Evolutionary conservation across 2,797 vertebrate species (phyloP).

Genomic region (Chelidonichthys spinosus): DNA sequence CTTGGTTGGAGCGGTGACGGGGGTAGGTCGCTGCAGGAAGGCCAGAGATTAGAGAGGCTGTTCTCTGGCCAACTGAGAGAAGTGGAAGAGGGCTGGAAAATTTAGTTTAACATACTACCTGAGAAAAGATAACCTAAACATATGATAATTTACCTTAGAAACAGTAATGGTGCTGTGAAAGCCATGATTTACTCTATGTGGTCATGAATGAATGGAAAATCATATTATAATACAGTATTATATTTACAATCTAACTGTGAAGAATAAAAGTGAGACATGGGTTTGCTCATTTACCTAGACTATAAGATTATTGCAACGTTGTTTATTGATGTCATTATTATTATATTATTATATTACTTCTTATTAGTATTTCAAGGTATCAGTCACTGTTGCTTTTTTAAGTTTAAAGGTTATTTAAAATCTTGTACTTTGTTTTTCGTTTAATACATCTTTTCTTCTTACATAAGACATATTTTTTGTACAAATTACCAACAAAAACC

Average conservation of each 20-base stretch:
- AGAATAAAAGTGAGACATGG: background rate
- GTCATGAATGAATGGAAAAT: background rate
- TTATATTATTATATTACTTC: background rate
- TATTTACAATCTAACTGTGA: background rate
- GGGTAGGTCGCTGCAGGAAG: conserved; percentile 42
- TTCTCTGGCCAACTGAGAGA: conserved; percentile 13
- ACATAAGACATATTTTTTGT: background rate
- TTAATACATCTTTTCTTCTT: background rate
- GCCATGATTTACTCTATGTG: background rate
- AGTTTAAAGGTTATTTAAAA: background rate
- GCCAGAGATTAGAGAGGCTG: conserved; percentile 21
- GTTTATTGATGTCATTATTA: background rate
- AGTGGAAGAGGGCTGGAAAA: conserved; percentile 8
- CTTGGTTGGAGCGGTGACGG: conserved; percentile 27
- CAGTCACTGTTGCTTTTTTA: background rate
- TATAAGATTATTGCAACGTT: background rate
- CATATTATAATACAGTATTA: background rate
- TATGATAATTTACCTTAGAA: background rate
- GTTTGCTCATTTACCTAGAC: background rate
- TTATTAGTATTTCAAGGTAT: background rate
- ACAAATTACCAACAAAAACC: background rate
- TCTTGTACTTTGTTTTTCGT: too few relatives aligned
- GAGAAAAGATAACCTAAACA: background rate
- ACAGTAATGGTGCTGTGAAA: background rate
- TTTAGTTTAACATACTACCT: background rate